phyloP scores from a whole-genome alignment of 1,140 invertebrate genomes.

The Druon quercuslanigerum region DNA sequence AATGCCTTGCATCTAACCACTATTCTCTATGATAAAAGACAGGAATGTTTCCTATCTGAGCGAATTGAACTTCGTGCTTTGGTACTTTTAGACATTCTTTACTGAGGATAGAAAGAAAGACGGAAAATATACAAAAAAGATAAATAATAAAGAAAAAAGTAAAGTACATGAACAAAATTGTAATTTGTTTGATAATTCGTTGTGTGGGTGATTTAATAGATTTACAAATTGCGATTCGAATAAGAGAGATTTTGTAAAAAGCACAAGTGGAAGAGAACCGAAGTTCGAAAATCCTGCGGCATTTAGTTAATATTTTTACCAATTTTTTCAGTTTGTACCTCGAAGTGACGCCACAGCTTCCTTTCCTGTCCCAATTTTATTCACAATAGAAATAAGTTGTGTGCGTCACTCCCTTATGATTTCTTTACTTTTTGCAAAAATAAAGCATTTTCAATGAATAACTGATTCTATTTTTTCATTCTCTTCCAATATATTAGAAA shows the following conservation, averaged over 20 bases:
- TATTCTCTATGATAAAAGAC: neutral
- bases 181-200: neutral
- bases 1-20: conserved; percentile 23
- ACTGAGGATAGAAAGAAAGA: no score
- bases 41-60: neutral
- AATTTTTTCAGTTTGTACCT: conserved; percentile 18
- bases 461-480: conserved; percentile 4
- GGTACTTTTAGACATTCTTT: neutral
- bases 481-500: no score
- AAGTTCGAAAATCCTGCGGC: neutral
- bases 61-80: neutral
- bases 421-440: conserved; percentile 38
- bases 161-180: neutral
- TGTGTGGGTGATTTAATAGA: neutral
- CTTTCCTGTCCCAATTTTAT: neutral
- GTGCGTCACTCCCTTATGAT: neutral
- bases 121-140: no score
- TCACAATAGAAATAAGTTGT: neutral
- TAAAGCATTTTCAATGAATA: conserved; percentile 35
- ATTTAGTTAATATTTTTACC: conserved; percentile 26
- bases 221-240: conserved; percentile 5
- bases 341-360: neutral
- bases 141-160: neutral
- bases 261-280: conserved; percentile 1
- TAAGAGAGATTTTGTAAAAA: neutral